phyloP scores from a whole-genome alignment of 2,888 invertebrate species.

The Trissoscelio sp. region DNA sequence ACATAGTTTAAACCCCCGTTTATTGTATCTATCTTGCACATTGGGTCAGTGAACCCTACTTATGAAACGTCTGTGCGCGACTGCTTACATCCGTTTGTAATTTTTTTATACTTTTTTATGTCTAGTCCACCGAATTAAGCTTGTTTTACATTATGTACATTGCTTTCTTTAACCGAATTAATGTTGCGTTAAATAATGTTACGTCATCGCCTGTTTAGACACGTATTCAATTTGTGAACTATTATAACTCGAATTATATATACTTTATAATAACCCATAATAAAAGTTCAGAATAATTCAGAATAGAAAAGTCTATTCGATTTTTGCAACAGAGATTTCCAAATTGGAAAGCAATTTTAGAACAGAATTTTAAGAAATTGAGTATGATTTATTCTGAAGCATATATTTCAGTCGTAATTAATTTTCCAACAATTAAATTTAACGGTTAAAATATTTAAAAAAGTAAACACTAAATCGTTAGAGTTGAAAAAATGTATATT shows the following conservation, averaged over 20 bases:
- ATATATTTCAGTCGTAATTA: too few species aligned
- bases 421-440: too few species aligned
- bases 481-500: too few species aligned
- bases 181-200: neutral
- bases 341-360: too few species aligned
- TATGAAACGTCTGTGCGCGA: constrained; percentile 43
- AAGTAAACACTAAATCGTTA: too few species aligned
- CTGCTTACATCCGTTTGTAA: constrained; percentile 39
- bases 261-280: neutral
- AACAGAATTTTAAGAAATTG: too few species aligned
- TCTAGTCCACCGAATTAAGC: constrained; percentile 36
- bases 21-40: constrained; percentile 48
- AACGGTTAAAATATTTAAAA: too few species aligned
- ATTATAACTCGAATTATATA: neutral
- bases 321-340: too few species aligned
- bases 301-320: too few species aligned
- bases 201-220: neutral
- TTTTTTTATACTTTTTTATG: constrained; percentile 26
- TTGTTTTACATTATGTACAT: constrained; percentile 5
- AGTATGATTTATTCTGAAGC: too few species aligned
- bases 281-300: too few species aligned
- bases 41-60: constrained; percentile 68
- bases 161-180: constrained; percentile 4
- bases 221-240: too few species aligned
- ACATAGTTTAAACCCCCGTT: constrained; percentile 53